A percentile compares a stretch with the other conserved stretches of the same genome.
These are phyloP conservation scores for Thamnophis sirtalis DNA, from an alignment of 2,113 vertebrate genomes.

Conservation along the genomic window DNA sequence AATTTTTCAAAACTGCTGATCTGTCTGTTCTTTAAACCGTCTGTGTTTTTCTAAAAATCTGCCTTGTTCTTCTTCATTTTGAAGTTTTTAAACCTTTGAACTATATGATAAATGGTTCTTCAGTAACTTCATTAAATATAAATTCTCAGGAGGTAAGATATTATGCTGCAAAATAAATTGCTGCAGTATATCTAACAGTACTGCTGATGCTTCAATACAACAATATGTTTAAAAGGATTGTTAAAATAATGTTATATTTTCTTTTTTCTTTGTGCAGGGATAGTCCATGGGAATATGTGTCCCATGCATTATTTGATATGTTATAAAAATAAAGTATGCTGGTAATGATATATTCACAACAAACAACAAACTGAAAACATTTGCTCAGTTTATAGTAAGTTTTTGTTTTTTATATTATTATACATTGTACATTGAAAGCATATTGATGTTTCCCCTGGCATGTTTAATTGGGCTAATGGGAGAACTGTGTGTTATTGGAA, in stretches of 20 bases:
- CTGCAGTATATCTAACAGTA: neutral
- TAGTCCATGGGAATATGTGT: neutral
- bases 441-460: neutral
- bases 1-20: neutral
- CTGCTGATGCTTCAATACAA: neutral
- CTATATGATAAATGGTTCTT: constrained; percentile 46
- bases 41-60: neutral
- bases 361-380: neutral
- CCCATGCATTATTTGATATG: neutral
- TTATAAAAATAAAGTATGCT: neutral
- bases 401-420: neutral
- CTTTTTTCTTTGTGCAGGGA: neutral
- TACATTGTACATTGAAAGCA: neutral
- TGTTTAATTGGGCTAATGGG: neutral
- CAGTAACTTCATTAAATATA: constrained; percentile 55
- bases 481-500: neutral
- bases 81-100: constrained; percentile 48
- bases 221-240: neutral
- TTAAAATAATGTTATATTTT: neutral
- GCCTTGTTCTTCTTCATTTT: constrained; percentile 37
- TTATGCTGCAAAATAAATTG: constrained; percentile 7
- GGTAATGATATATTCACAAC: neutral
- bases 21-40: neutral
- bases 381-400: neutral
- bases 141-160: constrained; percentile 32